Base-by-base conservation (phyloP, 2,797 vertebrate species). In the Diplodus puntazzo region DNA sequence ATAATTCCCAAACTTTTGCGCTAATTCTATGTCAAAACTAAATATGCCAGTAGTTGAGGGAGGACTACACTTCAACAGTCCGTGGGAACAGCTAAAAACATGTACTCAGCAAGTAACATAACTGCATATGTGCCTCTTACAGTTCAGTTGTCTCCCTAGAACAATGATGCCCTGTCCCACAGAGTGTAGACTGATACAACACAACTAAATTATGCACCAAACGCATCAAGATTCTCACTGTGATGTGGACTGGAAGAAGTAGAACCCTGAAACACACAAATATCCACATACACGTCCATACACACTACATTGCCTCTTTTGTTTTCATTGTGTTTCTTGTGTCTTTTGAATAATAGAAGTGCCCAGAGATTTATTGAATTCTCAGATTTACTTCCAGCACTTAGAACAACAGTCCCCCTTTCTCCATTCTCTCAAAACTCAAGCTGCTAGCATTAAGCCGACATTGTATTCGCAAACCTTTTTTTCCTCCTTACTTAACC, bases 341-440 rank as follows among this genome's bases (percentile, higher is more conserved):
- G 85, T 87, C 89, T 88, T 79, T 50, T 93, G 82, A 94, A 94
- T 94, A 91, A 92, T 94, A 87, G 88, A 94, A 83, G 87, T 82
- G 84, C 23, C 79, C 62, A n/a, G 92, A 93, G 87, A 90, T 87
- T 86, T 87, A 81, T 71, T 87, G 84, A 86, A 92, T 87, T 86
- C 91, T 93, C 90, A 87, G 85, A 89, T 93, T 92, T 92, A 93
- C 89, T 93, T 89, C 76, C 75, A 89, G 92, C 86, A 89, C 90
- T 92, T 84, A 88, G 61, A 86, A 83, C 71, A 86, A 80, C 82
- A 80, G 60, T 57, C 21, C 30, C 27, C 25, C 49, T 73, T 80
- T 78, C 66, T 81, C 52, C 66, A 49, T 88, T 83, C 63, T 76
- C 53, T 83, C 73, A 71, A 69, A 80, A 79, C 62, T 79, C 66